Conservation (phyloP, 2,888 invertebrate species). For the Plagodis dolabraria region DNA sequence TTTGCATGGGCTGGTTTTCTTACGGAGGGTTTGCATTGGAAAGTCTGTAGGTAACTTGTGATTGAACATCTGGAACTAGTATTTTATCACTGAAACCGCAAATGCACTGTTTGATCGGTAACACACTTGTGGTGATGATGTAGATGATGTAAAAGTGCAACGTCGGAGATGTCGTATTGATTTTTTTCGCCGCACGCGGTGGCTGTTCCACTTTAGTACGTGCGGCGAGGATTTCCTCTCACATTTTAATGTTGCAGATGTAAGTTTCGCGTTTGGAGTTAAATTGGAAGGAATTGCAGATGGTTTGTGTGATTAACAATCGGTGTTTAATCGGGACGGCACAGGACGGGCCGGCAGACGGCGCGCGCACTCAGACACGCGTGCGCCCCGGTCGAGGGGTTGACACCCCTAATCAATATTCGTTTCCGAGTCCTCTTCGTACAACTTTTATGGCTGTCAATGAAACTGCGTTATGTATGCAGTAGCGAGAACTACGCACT, state of each 20-base stretch:
- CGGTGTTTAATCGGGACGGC: conserved; percentile 50
- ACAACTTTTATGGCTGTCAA: conserved; percentile 65
- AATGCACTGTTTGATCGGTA: conserved; percentile 66
- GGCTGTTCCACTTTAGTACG: conserved; percentile 39
- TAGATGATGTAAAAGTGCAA: conserved; percentile 53
- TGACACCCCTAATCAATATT: conserved; percentile 78
- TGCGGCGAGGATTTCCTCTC: conserved; percentile 33
- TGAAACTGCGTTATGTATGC: conserved; percentile 49
- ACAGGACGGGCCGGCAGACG: conserved; percentile 47
- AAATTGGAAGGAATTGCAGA: conserved; percentile 33
- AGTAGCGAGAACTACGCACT: conserved; percentile 23
- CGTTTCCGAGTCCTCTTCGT: conserved; percentile 62
- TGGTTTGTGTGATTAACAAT: conserved; percentile 47
- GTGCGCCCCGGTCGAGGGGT: conserved; percentile 37
- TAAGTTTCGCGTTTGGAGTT: conserved; percentile 31
- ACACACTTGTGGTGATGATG: conserved; percentile 50
- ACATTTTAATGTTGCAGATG: conserved; percentile 40
- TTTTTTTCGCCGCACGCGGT: conserved; percentile 60
- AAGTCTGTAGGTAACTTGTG: conserved; percentile 85
- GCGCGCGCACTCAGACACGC: conserved; percentile 44
- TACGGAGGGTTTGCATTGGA: conserved; percentile 95
- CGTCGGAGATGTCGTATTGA: conserved; percentile 67
- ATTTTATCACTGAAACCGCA: conserved; percentile 71
- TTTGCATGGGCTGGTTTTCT: conserved; percentile 97
- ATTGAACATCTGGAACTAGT: conserved; percentile 80